Conservation (phyloP, 2,113 vertebrate species). For the Perccottus glenii region DNA sequence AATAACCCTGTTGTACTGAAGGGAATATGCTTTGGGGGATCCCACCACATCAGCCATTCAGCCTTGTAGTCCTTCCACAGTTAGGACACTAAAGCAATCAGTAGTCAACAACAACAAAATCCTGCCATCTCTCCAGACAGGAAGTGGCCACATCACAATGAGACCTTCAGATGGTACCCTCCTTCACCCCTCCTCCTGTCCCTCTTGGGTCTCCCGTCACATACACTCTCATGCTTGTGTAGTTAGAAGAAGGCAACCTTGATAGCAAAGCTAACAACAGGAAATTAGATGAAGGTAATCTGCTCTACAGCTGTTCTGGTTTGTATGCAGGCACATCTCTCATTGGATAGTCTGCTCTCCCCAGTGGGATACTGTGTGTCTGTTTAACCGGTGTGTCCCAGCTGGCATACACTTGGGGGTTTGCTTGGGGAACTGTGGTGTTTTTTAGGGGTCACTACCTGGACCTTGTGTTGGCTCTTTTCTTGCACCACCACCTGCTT, state of each 20-base stretch:
- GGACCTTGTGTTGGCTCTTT: constrained; percentile 14
- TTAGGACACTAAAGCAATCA: constrained; percentile 67
- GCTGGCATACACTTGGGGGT: constrained; percentile 31
- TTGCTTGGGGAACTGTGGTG: background rate
- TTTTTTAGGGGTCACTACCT: constrained; percentile 64
- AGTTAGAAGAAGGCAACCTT: background rate
- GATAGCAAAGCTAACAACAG: constrained; percentile 35
- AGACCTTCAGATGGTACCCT: constrained; percentile 34
- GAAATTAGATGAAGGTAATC: constrained; percentile 37
- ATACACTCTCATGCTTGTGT: background rate
- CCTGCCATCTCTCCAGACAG: constrained; percentile 54
- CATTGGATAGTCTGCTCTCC: constrained; percentile 27
- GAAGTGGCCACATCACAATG: constrained; percentile 48
- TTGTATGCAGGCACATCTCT: constrained; percentile 38
- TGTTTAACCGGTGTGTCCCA: constrained; percentile 29
- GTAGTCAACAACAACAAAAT: constrained; percentile 48
- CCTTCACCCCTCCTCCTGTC: constrained; percentile 16
- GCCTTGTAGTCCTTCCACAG: constrained; percentile 41
- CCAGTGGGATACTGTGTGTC: constrained; percentile 12
- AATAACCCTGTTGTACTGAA: constrained; percentile 52
- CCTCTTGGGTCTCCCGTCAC: background rate
- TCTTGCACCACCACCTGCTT: constrained; percentile 53
- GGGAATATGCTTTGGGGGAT: constrained; percentile 19
- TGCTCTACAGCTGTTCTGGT: constrained; percentile 54
- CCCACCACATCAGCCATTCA: constrained; percentile 35